Evolutionary conservation across 2,888 invertebrate species (phyloP).

Genomic region (Aradus depressus): DNA sequence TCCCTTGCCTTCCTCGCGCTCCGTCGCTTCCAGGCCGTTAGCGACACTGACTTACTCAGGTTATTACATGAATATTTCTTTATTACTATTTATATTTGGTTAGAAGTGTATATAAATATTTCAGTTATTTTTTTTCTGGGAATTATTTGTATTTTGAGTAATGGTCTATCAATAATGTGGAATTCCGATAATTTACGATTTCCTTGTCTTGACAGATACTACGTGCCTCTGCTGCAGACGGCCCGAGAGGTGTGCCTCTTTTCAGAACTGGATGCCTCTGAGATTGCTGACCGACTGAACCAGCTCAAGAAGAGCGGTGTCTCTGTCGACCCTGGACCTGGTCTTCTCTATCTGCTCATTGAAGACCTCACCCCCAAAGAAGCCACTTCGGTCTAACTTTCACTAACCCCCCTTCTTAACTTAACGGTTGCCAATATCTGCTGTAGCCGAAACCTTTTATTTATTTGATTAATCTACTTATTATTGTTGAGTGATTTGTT

Average conservation of each 20-base stretch:
- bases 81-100: neutral
- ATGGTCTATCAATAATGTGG: too few species aligned
- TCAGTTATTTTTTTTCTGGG: neutral
- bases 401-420: too few species aligned
- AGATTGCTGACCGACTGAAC: constrained; percentile 48
- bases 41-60: constrained; percentile 55
- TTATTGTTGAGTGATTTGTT: too few species aligned
- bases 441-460: too few species aligned
- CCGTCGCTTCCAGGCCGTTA: constrained; percentile 57
- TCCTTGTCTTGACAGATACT: constrained; percentile 39
- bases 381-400: too few species aligned
- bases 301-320: constrained; percentile 55
- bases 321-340: constrained; percentile 16
- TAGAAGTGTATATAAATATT: neutral
- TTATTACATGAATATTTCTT: too few species aligned
- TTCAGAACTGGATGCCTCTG: constrained; percentile 49
- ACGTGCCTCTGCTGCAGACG: constrained; percentile 54
- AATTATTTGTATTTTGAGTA: too few species aligned
- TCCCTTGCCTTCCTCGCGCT: constrained; percentile 58
- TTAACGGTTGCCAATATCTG: too few species aligned
- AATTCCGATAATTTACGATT: neutral
- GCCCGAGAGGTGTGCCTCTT: constrained; percentile 57
- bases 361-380: too few species aligned
- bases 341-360: constrained; percentile 2
- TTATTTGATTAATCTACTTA: too few species aligned